Base-by-base conservation (phyloP, 2,888 invertebrate genomes). In the Hemicrepidius hirtus region DNA sequence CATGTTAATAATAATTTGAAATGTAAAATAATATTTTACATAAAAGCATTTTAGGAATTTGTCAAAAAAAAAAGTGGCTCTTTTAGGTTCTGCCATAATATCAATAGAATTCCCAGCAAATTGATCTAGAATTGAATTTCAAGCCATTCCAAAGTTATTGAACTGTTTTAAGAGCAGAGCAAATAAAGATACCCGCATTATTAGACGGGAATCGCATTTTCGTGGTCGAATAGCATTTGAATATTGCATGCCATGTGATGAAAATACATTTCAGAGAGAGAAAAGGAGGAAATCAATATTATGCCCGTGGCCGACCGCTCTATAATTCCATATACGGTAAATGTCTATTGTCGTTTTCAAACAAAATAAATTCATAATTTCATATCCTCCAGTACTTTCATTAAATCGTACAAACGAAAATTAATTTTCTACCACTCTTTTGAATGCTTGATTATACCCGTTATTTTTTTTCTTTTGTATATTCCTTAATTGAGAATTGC, bases 111-210 rank as follows among this genome's bases (percentile, higher is more conserved):
- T 69, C 68, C 63, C 12, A 6, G 53, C 28, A 69, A 72, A 72
- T 65, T 53, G 73, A 62, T 70, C 66, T 57, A 60, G 57, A 73
- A 73, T 73, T 66, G 66, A 73, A 73, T 70, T 73, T 73, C 57
- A 62, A 73, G 70, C 73, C 53, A 69, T 73, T 69, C 62, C 49
- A 67, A 70, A 70, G 66, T 73, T 73, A 73, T 73, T 70, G 73
- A 73, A 73, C 73, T 73, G 67, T 65, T 73, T 70, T 73, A 73
- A 69, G 73, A 70, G 73, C 62, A 73, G 63, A 73, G 63, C 73
- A 73, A 73, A 73, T 73, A 73, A 73, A 73, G 73, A 73, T 73
- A 67, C 70, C 67, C 73, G 67, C 70, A 70, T 73, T 73, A 73
- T 73, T 73, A 73, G 66, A 73, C 64, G 44, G 44, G 66, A 73